Conservation (phyloP, 2,797 vertebrate genomes). For the Nannoperca australis region DNA sequence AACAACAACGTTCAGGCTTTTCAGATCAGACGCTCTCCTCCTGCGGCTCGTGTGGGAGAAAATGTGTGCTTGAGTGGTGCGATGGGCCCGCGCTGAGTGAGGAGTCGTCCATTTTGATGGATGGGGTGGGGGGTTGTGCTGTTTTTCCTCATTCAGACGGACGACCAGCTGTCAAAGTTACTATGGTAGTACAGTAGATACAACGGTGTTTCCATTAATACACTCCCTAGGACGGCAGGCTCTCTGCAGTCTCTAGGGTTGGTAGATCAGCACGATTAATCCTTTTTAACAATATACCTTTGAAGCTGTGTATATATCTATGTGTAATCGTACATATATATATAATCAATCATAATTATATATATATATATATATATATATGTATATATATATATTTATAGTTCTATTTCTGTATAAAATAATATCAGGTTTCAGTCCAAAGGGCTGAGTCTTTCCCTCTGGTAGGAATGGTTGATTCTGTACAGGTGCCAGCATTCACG, state of each 20-base stretch:
- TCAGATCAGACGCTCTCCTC: conserved; percentile 45
- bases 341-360: conserved; percentile 86
- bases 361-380: conserved; percentile 76
- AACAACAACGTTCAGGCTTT: conserved; percentile 29
- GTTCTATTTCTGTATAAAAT: conserved; percentile 88
- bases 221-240: conserved; percentile 87
- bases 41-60: conserved; percentile 51
- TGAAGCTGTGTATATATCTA: conserved; percentile 86
- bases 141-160: conserved; percentile 70
- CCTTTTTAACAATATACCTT: conserved; percentile 83
- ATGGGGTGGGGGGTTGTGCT: conserved; percentile 71
- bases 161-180: conserved; percentile 78
- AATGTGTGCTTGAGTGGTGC: conserved; percentile 71
- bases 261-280: conserved; percentile 81
- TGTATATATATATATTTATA: conserved; percentile 80
- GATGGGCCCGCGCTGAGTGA: conserved; percentile 44
- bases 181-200: conserved; percentile 92
- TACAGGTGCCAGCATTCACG: conserved; percentile 81
- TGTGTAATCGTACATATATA: conserved; percentile 86
- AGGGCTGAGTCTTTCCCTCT: conserved; percentile 80
- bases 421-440: conserved; percentile 82
- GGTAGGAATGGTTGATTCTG: conserved; percentile 87
- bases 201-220: conserved; percentile 90
- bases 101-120: conserved; percentile 76
- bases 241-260: conserved; percentile 75